Percentiles rank a stretch among this genome's conserved stretches.
These are phyloP conservation scores for Lophotriccus pileatus DNA, from an alignment of 2,797 vertebrate genomes.

Conservation along the genomic window DNA sequence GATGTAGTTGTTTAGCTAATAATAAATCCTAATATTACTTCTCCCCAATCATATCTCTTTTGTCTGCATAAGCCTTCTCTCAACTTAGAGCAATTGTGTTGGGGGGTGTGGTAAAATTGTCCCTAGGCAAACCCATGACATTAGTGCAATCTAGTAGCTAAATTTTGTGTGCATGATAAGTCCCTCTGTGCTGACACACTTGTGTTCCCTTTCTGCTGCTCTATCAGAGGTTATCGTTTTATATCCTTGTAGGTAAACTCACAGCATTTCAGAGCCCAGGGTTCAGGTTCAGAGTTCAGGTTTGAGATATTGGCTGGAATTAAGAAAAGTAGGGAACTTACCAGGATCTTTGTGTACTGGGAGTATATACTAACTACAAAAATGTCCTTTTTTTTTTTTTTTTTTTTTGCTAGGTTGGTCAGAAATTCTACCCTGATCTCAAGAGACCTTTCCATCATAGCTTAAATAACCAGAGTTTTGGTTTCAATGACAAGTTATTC, in stretches of 20 bases:
- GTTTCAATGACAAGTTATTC: background rate
- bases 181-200: background rate
- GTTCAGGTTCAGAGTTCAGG: background rate
- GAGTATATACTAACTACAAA: background rate
- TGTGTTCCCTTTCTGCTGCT: background rate
- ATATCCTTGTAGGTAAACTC: background rate
- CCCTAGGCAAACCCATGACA: no score
- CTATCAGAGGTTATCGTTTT: background rate
- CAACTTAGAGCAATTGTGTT: no score
- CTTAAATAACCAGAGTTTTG: background rate
- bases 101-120: no score
- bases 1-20: no score
- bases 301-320: background rate
- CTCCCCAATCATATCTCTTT: no score
- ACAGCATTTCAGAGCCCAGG: background rate
- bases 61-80: no score
- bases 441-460: background rate
- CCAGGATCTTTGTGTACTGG: rapidly evolving
- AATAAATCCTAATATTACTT: no score
- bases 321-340: background rate
- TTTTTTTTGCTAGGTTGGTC: background rate
- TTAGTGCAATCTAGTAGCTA: background rate
- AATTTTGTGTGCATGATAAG: rapidly evolving
- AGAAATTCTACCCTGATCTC: background rate
- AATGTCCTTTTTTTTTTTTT: background rate